Evolutionary conservation across 2,797 vertebrate species (phyloP).

Genomic region (Gallinago solitaria): DNA sequence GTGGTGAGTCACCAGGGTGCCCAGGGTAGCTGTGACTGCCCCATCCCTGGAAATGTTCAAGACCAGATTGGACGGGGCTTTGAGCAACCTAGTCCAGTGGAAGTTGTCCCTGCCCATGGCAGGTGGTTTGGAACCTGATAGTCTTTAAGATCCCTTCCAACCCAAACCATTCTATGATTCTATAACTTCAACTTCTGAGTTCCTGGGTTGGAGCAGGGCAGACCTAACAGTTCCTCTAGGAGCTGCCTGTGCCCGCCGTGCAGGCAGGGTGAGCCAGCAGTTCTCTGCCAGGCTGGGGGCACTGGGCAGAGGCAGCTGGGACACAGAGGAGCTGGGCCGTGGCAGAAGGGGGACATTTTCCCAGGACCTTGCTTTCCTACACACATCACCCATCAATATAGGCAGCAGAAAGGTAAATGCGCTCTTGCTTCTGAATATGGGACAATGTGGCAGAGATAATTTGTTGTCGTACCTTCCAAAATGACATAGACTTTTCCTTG

Average conservation of each 20-base stretch:
- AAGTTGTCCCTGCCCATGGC: not conserved
- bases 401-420: not conserved
- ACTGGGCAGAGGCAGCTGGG: not conserved
- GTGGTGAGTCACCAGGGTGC: not conserved
- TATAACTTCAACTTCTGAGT: not conserved
- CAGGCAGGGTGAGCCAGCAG: not conserved
- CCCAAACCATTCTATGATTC: not conserved
- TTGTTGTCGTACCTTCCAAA: not conserved
- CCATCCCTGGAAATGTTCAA: not conserved
- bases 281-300: not conserved
- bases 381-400: rapidly evolving
- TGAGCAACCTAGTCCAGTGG: not conserved
- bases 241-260: not conserved
- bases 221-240: not conserved
- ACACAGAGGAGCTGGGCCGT: not conserved
- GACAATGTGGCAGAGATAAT: not conserved
- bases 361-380: not conserved
- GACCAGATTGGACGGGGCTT: not conserved
- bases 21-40: not conserved
- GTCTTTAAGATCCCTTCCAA: not conserved
- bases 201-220: not conserved
- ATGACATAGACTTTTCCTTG: not conserved
- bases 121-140: not conserved
- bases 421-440: not conserved
- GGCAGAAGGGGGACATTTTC: rapidly evolving